Evolutionary conservation across 2,888 invertebrate species (phyloP).

Genomic region (Colostygia pectinataria): DNA sequence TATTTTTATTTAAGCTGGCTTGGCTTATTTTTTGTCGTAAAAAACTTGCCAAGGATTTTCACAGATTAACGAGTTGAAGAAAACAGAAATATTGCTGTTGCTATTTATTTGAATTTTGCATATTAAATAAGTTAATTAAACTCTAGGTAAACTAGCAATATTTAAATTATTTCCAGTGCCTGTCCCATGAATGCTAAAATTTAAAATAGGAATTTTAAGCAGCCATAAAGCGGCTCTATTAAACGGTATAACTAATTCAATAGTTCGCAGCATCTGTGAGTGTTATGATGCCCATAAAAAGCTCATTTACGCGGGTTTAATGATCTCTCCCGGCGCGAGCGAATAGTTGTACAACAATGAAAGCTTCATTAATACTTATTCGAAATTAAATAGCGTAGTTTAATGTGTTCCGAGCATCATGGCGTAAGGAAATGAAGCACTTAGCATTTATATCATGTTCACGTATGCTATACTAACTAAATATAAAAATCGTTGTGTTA

Average conservation of each 20-base stretch:
- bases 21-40: conserved; percentile 27
- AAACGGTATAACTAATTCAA: conserved; percentile 70
- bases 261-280: conserved; percentile 69
- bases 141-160: no score
- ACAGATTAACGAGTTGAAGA: not conserved
- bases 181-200: conserved; percentile 35
- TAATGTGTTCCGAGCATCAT: conserved; percentile 2
- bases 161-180: no score
- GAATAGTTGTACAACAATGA: conserved; percentile 42
- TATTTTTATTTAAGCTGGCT: conserved; percentile 44
- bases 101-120: no score
- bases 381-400: conserved; percentile 53
- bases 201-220: conserved; percentile 48
- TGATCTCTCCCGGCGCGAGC: conserved; percentile 54
- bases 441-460: not conserved
- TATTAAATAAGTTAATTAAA: no score
- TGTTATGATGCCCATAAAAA: conserved; percentile 70
- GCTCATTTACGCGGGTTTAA: conserved; percentile 67
- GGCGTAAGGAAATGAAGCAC: not conserved
- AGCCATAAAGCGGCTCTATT: conserved; percentile 63
- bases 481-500: no score
- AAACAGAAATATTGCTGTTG: no score
- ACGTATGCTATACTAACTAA: not conserved
- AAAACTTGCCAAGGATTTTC: conserved; percentile 1
- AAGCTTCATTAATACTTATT: conserved; percentile 51